Base-by-base conservation (phyloP, 2,797 vertebrate genomes). In the Catamblyrhynchus diadema region DNA sequence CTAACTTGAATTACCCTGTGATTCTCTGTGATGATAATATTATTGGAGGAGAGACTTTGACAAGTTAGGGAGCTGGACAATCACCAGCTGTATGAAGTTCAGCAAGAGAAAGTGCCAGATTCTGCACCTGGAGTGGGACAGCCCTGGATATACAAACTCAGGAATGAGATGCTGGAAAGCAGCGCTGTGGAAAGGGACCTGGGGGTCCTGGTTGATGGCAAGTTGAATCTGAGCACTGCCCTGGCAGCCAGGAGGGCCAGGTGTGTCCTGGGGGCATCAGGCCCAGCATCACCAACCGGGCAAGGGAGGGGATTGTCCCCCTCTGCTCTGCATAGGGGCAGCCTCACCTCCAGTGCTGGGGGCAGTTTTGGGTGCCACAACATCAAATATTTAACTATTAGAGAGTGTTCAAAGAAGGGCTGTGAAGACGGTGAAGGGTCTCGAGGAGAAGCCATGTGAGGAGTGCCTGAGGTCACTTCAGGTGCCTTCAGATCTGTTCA, bases 201-300 rank as follows among this genome's bases (percentile, higher is more conserved):
- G 37, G 4, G 5, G 8, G 3, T 70, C 5, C 28, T 77, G 37
- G 12, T 8, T 0, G 0, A 7, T 44, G 33, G 51, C 14, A 57
- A 32, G 14, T 12, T 71, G 44, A 64, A 27, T 1, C 0, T 27
- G 12, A 57, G 41, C 28, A 32, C 24, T 70, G 44, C n/a, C 57
- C 28, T 50, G 71, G 50, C n/a, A 64, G 44, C n/a, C 50, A 77
- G 42, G 27, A 75, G 17, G n/a, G 42, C 3, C 41, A 62, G 0
- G 0, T 0, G 0, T 75, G 48, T 39, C 37, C 20, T 39, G 44
- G 24, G 23, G 10, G 5, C 44, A 57, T 39, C 50, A 70, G 79
- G 24, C 28, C 14, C 10, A 71, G 37, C 57, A 51, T 45, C 0
- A 0, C 7, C 67, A 70, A 21, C 57, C 0, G 0, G 24, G 18